Conservation (phyloP, 2,113 vertebrate genomes). For the Corythornis vintsioides region DNA sequence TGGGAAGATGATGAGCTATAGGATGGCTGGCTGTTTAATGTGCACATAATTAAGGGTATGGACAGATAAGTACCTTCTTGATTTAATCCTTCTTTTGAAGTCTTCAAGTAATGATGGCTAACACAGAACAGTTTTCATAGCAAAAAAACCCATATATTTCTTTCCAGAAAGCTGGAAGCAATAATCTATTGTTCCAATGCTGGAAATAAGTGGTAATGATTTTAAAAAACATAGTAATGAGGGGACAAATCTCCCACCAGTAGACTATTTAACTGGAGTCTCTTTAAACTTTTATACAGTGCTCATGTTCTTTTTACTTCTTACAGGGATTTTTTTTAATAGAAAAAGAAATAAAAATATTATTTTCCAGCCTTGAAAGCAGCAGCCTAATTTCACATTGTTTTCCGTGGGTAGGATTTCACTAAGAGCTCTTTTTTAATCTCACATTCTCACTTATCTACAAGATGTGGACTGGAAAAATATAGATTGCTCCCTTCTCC, state of each 20-base stretch:
- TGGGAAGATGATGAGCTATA: not conserved
- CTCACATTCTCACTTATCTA: not conserved
- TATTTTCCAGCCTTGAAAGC: not conserved
- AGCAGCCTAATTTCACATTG: not conserved
- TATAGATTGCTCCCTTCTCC: not conserved
- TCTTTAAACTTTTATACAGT: not conserved
- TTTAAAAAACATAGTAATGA: not conserved
- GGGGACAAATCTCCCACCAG: not conserved
- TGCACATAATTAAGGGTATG: not conserved
- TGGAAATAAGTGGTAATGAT: not conserved
- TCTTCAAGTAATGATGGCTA: not conserved
- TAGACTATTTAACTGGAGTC: not conserved
- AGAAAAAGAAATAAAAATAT: not conserved
- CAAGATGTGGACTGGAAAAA: not conserved
- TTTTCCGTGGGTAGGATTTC: not conserved
- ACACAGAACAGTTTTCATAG: not conserved
- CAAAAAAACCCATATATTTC: not conserved
- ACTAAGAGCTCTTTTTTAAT: not conserved
- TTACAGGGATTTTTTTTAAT: not conserved
- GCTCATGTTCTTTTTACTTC: not conserved
- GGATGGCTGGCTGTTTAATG: not conserved
- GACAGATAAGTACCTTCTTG: not conserved
- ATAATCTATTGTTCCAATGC: not conserved
- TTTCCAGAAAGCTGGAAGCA: constrained; percentile 33
- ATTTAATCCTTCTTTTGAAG: constrained; percentile 5